Evolutionary conservation across 1,140 invertebrate species (phyloP).

Genomic region (Campoletis sonorensis): DNA sequence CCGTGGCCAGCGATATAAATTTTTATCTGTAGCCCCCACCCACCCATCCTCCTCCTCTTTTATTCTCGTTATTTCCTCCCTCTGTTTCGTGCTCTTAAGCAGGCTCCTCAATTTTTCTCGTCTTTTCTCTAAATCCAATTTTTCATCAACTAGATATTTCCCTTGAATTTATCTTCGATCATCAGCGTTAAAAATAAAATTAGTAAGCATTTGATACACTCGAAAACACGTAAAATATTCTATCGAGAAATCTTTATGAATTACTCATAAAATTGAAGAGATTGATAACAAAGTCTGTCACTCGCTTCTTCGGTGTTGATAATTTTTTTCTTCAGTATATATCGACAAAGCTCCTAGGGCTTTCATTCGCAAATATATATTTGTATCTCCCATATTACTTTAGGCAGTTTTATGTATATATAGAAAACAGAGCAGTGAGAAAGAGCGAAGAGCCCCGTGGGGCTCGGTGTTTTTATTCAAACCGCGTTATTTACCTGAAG

Average conservation of each 20-base stretch:
- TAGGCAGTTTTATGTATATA: neutral
- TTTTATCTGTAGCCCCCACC: conserved; percentile 29
- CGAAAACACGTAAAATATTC: neutral
- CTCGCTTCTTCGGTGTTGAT: too few relatives aligned
- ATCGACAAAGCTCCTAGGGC: neutral
- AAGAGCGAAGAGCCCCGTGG: conserved; percentile 28
- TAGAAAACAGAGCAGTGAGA: neutral
- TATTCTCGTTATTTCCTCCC: conserved; percentile 39
- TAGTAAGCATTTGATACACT: neutral
- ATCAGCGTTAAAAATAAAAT: neutral
- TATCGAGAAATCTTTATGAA: neutral
- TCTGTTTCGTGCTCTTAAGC: conserved; percentile 16
- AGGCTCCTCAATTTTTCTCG: neutral
- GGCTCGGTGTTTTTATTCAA: conserved; percentile 50
- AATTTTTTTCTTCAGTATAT: too few relatives aligned
- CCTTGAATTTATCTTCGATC: neutral
- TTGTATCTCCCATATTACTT: neutral
- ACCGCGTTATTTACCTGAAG: conserved; percentile 53
- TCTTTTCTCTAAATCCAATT: neutral
- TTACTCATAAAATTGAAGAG: neutral
- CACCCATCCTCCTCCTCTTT: neutral
- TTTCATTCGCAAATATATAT: neutral
- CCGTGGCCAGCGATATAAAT: conserved; percentile 18
- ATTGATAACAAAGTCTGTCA: too few relatives aligned
- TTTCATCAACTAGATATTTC: conserved; percentile 20